These are phyloP conservation scores for Balanococcus diminutus DNA, from an alignment of 2,888 invertebrate species.

Conservation along the genomic window DNA sequence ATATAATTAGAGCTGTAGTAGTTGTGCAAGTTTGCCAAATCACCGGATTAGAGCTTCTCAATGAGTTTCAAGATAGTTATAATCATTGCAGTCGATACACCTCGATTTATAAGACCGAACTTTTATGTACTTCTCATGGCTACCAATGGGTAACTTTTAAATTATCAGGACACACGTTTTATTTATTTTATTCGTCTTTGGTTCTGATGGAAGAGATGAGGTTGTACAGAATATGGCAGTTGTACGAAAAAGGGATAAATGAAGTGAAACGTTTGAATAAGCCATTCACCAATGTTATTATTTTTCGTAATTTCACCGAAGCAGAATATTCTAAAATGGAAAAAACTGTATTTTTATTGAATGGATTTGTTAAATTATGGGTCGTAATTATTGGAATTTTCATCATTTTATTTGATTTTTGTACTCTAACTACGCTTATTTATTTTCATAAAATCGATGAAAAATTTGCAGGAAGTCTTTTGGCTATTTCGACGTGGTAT, in stretches of 20 bases:
- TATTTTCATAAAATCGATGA: conserved; percentile 15
- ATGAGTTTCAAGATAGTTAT: background rate
- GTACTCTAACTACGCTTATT: background rate
- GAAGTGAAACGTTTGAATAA: background rate
- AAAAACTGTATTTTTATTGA: background rate
- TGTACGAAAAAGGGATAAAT: background rate
- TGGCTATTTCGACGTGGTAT: background rate
- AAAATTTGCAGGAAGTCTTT: background rate
- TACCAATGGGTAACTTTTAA: background rate
- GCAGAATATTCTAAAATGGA: background rate
- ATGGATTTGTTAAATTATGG: background rate
- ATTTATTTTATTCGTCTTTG: background rate
- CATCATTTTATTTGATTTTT: background rate
- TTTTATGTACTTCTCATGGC: background rate
- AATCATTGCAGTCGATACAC: background rate
- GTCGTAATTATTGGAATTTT: background rate
- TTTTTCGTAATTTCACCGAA: background rate
- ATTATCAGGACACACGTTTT: background rate
- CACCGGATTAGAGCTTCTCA: background rate
- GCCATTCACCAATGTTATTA: background rate
- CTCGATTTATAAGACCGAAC: background rate
- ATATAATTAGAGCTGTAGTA: background rate
- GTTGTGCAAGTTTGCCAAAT: background rate
- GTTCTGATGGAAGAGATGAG: background rate
- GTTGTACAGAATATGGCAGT: background rate